phyloP scores from a whole-genome alignment of 2,113 vertebrate genomes.

The Rattus rattus region DNA sequence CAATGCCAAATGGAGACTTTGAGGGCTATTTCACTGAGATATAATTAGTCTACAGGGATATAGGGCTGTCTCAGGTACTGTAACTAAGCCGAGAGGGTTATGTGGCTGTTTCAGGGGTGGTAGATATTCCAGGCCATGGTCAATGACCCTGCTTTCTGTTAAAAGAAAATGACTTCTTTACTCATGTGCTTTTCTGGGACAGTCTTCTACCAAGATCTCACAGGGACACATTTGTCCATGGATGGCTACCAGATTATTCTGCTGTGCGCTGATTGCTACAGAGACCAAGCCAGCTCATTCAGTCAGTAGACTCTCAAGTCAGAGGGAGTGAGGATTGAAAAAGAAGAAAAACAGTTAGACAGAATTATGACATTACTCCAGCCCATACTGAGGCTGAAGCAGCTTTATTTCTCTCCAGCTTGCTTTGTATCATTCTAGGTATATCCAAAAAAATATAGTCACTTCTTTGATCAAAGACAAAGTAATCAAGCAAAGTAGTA shows the following conservation, averaged over 20 bases:
- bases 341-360: too few species aligned
- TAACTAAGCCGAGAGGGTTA: neutral
- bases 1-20: neutral
- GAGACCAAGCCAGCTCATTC: too few species aligned
- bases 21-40: too few species aligned
- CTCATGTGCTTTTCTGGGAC: neutral
- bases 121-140: neutral
- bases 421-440: too few species aligned
- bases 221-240: neutral
- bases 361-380: too few species aligned
- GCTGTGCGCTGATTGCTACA: neutral
- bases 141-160: neutral
- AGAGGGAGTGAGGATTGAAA: too few species aligned
- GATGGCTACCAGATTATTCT: neutral
- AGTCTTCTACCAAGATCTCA: neutral
- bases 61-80: neutral
- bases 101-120: neutral
- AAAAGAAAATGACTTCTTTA: neutral
- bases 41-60: neutral
- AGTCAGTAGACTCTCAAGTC: too few species aligned
- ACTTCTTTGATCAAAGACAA: too few species aligned
- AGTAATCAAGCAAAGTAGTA: too few species aligned
- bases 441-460: too few species aligned
- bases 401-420: too few species aligned
- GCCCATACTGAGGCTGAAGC: too few species aligned